These are phyloP conservation scores for Cantharis flavilabris DNA, from an alignment of 2,888 invertebrate genomes.

Conservation along the genomic window DNA sequence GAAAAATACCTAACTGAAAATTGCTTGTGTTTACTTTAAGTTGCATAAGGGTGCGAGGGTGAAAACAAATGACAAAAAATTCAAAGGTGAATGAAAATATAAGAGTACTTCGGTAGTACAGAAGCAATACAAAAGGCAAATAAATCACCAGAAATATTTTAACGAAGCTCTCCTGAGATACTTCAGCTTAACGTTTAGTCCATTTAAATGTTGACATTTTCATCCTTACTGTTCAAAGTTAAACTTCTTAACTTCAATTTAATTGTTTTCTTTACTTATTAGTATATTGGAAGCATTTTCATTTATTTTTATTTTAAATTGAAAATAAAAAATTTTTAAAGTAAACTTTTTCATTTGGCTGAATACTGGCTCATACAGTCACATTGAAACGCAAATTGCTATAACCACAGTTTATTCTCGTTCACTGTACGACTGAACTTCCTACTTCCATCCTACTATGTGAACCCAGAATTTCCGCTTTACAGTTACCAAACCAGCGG, in stretches of 20 bases:
- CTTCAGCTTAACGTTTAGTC: neutral
- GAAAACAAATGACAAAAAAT: conserved; percentile 41
- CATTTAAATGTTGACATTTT: neutral
- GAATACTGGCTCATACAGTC: neutral
- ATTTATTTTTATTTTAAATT: neutral
- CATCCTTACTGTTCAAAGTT: neutral
- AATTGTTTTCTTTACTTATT: neutral
- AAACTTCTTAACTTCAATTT: neutral
- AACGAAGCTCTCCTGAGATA: conserved; percentile 6
- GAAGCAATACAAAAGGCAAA: conserved; percentile 16
- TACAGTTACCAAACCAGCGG: neutral
- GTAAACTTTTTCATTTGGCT: neutral
- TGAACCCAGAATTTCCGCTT: neutral
- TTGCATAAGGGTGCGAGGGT: conserved; percentile 32
- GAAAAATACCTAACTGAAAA: conserved; percentile 44
- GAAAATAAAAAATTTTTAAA: neutral
- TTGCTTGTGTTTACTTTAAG: conserved; percentile 42
- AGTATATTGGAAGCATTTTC: neutral
- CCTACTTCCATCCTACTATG: neutral
- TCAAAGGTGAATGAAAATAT: conserved; percentile 25
- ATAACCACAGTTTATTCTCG: too few relatives aligned
- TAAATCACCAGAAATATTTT: conserved; percentile 22
- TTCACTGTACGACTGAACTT: neutral
- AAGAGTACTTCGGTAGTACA: conserved; percentile 17
- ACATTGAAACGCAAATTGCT: neutral